phyloP scores from a whole-genome alignment of 1,140 invertebrate species.

The Cryptotermes secundus region DNA sequence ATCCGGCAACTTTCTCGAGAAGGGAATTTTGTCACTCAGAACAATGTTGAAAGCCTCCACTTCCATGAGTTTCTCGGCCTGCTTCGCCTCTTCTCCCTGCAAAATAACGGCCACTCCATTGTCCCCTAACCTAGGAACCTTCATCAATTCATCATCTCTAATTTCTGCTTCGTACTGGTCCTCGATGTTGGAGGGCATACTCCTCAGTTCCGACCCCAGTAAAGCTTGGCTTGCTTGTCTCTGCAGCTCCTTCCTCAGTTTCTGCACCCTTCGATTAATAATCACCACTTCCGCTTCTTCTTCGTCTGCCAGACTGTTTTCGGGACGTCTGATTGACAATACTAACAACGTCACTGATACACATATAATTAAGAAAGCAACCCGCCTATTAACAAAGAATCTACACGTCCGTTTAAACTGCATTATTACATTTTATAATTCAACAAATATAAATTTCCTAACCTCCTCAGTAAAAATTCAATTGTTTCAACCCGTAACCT shows the following conservation, averaged over 20 bases:
- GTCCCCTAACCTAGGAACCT: constrained; percentile 66
- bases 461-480: neutral
- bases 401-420: neutral
- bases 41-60: constrained; percentile 89
- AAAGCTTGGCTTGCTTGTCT: neutral
- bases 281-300: neutral
- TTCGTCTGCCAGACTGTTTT: neutral
- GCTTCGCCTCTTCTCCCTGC: constrained; percentile 53
- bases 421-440: neutral
- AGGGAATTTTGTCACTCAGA: constrained; percentile 84
- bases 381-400: neutral
- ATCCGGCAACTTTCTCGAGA: constrained; percentile 80
- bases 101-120: constrained; percentile 66
- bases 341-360: neutral
- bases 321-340: neutral
- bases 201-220: neutral
- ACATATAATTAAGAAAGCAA: neutral
- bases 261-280: neutral
- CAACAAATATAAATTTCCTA: neutral
- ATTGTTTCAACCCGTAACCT: neutral
- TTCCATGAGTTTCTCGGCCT: constrained; percentile 68
- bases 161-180: constrained; percentile 44
- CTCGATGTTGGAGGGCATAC: neutral
- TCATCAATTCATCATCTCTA: constrained; percentile 50
- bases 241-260: neutral